phyloP scores from a whole-genome alignment of 2,888 invertebrate species.

The Myopa testacea region DNA sequence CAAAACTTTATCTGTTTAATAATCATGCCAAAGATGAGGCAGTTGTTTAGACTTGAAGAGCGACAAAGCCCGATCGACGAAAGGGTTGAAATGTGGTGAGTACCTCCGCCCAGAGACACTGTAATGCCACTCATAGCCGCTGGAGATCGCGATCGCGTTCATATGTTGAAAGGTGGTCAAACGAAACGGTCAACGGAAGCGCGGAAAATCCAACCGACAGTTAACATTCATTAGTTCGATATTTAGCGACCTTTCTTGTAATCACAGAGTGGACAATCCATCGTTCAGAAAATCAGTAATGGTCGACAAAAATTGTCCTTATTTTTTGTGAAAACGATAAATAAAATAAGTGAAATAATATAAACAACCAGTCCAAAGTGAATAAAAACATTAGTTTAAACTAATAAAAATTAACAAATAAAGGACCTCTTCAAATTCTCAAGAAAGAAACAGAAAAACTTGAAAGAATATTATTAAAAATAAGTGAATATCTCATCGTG shows the following conservation, averaged over 20 bases:
- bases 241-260: slow-evolving; percentile 14
- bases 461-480: no score
- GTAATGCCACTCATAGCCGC: background rate
- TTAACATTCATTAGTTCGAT: background rate
- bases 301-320: no score
- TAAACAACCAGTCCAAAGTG: slow-evolving; percentile 30
- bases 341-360: slow-evolving; percentile 22
- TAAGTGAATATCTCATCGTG: no score
- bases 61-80: background rate
- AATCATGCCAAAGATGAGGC: background rate
- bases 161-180: slow-evolving; percentile 27
- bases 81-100: background rate
- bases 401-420: background rate
- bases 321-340: slow-evolving; percentile 31
- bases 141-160: slow-evolving; percentile 9
- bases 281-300: no score
- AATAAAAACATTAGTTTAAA: slow-evolving; percentile 21
- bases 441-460: no score
- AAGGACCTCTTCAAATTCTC: no score
- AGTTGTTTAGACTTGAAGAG: background rate
- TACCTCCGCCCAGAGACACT: no score
- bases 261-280: background rate
- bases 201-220: background rate
- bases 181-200: slow-evolving; percentile 30
- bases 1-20: slow-evolving; percentile 5